phyloP scores from a whole-genome alignment of 1,140 invertebrate genomes.

The Archivesica marissinica region DNA sequence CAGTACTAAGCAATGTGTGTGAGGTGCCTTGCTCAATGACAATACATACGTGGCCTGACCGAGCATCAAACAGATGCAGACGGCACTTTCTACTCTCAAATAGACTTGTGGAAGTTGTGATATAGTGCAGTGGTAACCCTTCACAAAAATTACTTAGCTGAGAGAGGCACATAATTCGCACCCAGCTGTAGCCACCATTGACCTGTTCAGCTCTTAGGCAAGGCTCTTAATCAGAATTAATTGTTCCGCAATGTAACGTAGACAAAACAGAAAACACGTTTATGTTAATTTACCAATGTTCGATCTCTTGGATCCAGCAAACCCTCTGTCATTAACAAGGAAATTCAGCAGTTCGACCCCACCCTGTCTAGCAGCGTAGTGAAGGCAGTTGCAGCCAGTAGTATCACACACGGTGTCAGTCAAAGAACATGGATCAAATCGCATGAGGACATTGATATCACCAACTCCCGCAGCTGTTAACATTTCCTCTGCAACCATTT shows the following conservation, averaged over 20 bases:
- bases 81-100: no score
- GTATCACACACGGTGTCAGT: conserved; percentile 73
- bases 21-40: no score
- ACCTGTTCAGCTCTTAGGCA: no score
- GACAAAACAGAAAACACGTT: neutral
- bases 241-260: no score
- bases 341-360: conserved; percentile 79
- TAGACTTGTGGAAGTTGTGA: no score
- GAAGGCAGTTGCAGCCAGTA: conserved; percentile 82
- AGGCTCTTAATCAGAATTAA: no score
- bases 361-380: conserved; percentile 84
- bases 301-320: conserved; percentile 74
- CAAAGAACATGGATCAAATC: conserved; percentile 37
- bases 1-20: no score
- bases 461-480: conserved; percentile 63
- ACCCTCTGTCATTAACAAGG: conserved; percentile 75
- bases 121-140: no score
- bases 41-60: no score
- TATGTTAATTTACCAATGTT: conserved; percentile 70
- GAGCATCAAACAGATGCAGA: neutral
- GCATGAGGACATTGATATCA: conserved; percentile 55
- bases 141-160: no score
- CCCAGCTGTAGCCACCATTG: no score
- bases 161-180: no score
- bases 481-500: conserved; percentile 49